Percentiles rank a stretch among this genome's conserved stretches.
Evolutionary conservation across 1,140 invertebrate species (phyloP).

Genomic region (Cydia fagiglandana): DNA sequence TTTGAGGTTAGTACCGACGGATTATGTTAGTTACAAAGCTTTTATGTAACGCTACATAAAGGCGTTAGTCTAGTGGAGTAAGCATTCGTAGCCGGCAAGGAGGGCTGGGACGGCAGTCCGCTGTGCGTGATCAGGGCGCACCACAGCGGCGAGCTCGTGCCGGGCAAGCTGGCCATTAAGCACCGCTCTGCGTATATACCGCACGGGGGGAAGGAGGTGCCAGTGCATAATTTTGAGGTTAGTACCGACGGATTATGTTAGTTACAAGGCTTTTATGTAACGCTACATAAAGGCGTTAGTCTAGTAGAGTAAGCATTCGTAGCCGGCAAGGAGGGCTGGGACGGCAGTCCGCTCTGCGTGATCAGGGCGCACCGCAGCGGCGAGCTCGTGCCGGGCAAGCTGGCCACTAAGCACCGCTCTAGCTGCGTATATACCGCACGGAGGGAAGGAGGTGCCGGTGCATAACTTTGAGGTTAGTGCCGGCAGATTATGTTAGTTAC

Average conservation of each 20-base stretch:
- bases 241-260: background rate
- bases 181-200: constrained; percentile 63
- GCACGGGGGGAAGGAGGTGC: constrained; percentile 59
- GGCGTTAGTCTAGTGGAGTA: constrained; percentile 39
- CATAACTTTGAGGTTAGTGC: constrained; percentile 67
- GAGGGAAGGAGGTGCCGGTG: constrained; percentile 63
- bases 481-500: background rate
- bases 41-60: too few species aligned
- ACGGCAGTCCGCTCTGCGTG: constrained; percentile 66
- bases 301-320: constrained; percentile 52
- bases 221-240: constrained; percentile 72
- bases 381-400: constrained; percentile 63
- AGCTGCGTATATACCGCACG: constrained; percentile 62
- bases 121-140: constrained; percentile 66
- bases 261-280: too few species aligned
- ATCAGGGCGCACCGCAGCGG: constrained; percentile 65
- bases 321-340: constrained; percentile 65
- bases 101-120: constrained; percentile 68
- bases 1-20: constrained; percentile 56
- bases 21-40: background rate
- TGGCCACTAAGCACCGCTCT: constrained; percentile 58
- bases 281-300: background rate
- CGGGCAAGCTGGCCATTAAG: constrained; percentile 64
- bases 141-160: constrained; percentile 60
- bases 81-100: constrained; percentile 60